These are phyloP conservation scores for Zaprionus vittiger DNA, from an alignment of 1,140 invertebrate genomes.

Conservation along the genomic window DNA sequence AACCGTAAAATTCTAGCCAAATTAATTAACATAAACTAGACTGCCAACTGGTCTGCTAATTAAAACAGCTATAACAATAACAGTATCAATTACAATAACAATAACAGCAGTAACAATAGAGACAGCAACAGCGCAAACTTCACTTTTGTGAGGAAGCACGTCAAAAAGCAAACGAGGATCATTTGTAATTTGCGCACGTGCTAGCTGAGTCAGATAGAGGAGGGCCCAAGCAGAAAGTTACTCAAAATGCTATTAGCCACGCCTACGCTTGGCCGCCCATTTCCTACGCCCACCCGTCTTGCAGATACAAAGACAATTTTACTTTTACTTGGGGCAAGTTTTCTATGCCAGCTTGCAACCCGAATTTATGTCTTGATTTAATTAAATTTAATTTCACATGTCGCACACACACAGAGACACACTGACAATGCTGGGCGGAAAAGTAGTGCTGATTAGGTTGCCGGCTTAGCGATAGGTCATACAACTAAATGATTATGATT, in stretches of 20 bases:
- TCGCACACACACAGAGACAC: constrained; percentile 23
- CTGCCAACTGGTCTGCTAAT: constrained; percentile 13
- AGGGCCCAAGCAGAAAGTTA: constrained; percentile 17
- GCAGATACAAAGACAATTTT: not conserved
- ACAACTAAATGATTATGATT: constrained; percentile 23
- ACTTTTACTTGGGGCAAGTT: constrained; percentile 30
- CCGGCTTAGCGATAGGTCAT: constrained; percentile 41
- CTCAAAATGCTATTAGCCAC: constrained; percentile 27
- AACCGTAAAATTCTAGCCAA: not conserved
- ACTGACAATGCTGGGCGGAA: constrained; percentile 14
- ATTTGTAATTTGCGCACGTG: constrained; percentile 43
- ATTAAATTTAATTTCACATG: constrained; percentile 59
- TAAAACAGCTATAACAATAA: constrained; percentile 23
- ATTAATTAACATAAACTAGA: constrained; percentile 8
- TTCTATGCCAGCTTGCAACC: not conserved
- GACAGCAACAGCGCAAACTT: not conserved
- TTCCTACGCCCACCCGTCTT: not conserved
- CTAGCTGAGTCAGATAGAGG: not conserved
- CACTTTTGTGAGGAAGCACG: not conserved
- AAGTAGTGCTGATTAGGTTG: constrained; percentile 61
- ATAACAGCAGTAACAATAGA: constrained; percentile 16
- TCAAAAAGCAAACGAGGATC: constrained; percentile 13
- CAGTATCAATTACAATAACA: constrained; percentile 15
- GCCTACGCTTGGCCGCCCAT: not conserved
- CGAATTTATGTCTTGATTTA: constrained; percentile 68